Evolutionary conservation across 2,888 invertebrate species (phyloP), one percentile per base, ranked within the genome.

Genomic region (Phanerotoma sp.): DNA sequence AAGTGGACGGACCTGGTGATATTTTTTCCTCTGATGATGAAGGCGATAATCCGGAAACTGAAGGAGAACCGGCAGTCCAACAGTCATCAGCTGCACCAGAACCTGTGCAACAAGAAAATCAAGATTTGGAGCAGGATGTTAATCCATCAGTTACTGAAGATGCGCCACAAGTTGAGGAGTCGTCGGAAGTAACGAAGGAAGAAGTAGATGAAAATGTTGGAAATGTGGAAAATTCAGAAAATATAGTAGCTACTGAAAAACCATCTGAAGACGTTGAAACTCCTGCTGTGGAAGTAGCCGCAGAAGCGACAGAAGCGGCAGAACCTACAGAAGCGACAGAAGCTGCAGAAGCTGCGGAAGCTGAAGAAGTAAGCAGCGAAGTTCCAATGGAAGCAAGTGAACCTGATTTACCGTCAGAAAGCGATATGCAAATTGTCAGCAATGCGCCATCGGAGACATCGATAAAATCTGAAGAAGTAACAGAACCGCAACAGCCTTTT

Each of bases 1-100:
- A 77, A 57, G 72, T 77, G 0, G 77, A 77, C 37, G 77, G 77
- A 3, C 65, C 72, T 5, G 67, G 64, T 2, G 77, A 75, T 51
- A 47, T 69, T 22, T 58, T 73, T 1, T 64, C 73, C 3, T 71
- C 73, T 1, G 76, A 74, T 2, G 70, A 70, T 5, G 71, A 74
- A 11, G 60, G 61, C 2, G 65, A 65, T 10, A 38, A 41, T 5
- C 55, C 30, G 0, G 58, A 56, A 5, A 48, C 49, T 4, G 60
- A 62, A 2, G 56, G 53, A 10, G 58, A 56, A 6, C 11, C 45
- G 1, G 42, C 21, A 7, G 57, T 60, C 10, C 42, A 52, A 13
- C 55, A 58, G 15, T 50, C 60, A 2, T 38, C 35, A 15, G 21
- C 21, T 18, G 20, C 44, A 7, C 32, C 50, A 4, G 57, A 57